Conservation (phyloP, 2,113 vertebrate genomes). For the Phodopus roborovskii region DNA sequence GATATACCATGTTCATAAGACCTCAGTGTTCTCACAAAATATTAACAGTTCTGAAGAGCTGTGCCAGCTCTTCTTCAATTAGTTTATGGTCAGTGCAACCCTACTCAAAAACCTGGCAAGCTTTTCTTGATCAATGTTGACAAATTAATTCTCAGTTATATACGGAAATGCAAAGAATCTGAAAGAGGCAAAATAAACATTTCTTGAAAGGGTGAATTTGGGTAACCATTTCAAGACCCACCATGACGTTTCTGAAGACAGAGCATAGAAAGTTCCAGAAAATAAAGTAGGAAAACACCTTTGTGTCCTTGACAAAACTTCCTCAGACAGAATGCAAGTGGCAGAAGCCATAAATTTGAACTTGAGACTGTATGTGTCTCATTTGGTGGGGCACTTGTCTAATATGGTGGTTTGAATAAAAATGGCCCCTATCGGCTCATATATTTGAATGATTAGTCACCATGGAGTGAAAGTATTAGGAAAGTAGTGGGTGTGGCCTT, state of each 20-base stretch:
- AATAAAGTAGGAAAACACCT: neutral
- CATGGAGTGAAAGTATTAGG: too few relatives aligned
- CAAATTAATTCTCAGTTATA: neutral
- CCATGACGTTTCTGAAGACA: neutral
- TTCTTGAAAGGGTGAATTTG: neutral
- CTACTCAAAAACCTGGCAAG: neutral
- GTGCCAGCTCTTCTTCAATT: neutral
- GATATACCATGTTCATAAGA: neutral
- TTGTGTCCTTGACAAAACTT: neutral
- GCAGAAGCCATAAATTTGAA: constrained; percentile 4
- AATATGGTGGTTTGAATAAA: neutral
- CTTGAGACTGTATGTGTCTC: neutral
- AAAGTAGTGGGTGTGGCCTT: too few relatives aligned
- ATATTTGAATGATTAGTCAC: too few relatives aligned
- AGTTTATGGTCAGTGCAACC: neutral
- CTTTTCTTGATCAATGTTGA: neutral
- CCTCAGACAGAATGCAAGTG: neutral
- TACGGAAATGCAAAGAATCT: neutral
- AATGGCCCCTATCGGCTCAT: neutral
- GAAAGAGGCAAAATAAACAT: neutral
- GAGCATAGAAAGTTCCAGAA: neutral
- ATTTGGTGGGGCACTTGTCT: neutral
- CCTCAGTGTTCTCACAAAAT: neutral
- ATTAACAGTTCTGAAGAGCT: neutral
- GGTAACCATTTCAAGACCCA: neutral